Evolutionary conservation across 92 coral and sea anemone genomes (phyloP).

Genomic region (Phenganax marumi): DNA sequence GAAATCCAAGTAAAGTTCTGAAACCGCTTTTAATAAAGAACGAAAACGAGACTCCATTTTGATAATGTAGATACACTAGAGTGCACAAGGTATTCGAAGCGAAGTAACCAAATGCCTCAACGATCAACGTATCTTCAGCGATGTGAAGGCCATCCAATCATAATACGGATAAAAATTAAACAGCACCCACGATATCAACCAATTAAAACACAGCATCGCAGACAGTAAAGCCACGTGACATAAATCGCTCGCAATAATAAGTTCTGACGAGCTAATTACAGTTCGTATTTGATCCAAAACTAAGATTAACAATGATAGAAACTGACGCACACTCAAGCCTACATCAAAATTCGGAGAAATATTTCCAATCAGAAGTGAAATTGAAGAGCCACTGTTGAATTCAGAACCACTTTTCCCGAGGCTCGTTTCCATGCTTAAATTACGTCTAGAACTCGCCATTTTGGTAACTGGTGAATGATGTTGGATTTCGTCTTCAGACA

Average conservation of each 20-base stretch:
- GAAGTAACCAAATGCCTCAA: background rate
- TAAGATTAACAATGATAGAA: background rate
- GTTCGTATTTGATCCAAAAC: no score
- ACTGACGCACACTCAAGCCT: constrained; percentile 7
- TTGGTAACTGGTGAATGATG: constrained; percentile 16
- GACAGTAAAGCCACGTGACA: constrained; percentile 14
- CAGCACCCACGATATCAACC: constrained; percentile 33
- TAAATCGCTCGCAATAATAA: background rate
- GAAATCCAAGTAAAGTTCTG: constrained; percentile 17
- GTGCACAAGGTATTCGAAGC: constrained; percentile 15
- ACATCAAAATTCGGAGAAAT: background rate
- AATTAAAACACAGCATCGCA: constrained; percentile 29
- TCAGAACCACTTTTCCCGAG: constrained; percentile 28
- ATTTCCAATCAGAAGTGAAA: background rate
- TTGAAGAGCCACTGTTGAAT: background rate
- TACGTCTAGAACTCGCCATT: background rate
- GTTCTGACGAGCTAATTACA: background rate
- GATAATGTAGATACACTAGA: background rate
- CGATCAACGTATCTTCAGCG: constrained; percentile 14
- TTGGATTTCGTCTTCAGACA: constrained; percentile 5
- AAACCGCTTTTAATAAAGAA: constrained; percentile 3
- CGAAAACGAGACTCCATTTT: background rate
- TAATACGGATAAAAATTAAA: constrained; percentile 33
- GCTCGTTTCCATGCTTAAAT: constrained; percentile 18
- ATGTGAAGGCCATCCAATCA: constrained; percentile 24